These are phyloP conservation scores for Potamilus streckersoni DNA, from an alignment of 1,140 invertebrate genomes.

Conservation along the genomic window DNA sequence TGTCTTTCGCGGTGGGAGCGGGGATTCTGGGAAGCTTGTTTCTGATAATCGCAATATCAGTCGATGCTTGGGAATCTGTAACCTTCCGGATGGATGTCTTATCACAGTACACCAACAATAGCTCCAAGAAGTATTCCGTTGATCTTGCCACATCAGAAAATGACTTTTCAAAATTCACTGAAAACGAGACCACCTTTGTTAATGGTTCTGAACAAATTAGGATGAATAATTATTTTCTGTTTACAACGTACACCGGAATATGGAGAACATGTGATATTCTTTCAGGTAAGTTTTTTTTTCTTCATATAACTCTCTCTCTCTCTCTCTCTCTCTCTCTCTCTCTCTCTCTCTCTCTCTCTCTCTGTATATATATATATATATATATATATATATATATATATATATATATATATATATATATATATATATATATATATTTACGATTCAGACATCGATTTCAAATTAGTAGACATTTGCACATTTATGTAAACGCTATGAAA, in stretches of 20 bases:
- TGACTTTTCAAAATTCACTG: neutral
- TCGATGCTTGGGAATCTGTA: constrained; percentile 19
- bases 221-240: constrained; percentile 9
- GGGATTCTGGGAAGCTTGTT: constrained; percentile 23
- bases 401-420: too few species aligned
- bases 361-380: too few species aligned
- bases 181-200: constrained; percentile 1
- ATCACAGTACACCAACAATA: constrained; percentile 9
- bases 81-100: constrained; percentile 8
- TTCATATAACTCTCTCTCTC: too few species aligned
- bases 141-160: constrained; percentile 7
- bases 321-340: too few species aligned
- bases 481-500: too few species aligned
- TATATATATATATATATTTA: too few species aligned
- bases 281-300: constrained; percentile 9
- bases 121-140: constrained; percentile 11
- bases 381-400: too few species aligned
- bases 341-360: too few species aligned
- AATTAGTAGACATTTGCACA: too few species aligned
- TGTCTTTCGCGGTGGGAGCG: constrained; percentile 17
- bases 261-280: constrained; percentile 26
- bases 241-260: constrained; percentile 12
- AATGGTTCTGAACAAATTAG: neutral
- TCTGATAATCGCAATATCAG: constrained; percentile 19
- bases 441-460: too few species aligned